phyloP scores from a whole-genome alignment of 2,797 vertebrate species.

The Anabas testudineus region DNA sequence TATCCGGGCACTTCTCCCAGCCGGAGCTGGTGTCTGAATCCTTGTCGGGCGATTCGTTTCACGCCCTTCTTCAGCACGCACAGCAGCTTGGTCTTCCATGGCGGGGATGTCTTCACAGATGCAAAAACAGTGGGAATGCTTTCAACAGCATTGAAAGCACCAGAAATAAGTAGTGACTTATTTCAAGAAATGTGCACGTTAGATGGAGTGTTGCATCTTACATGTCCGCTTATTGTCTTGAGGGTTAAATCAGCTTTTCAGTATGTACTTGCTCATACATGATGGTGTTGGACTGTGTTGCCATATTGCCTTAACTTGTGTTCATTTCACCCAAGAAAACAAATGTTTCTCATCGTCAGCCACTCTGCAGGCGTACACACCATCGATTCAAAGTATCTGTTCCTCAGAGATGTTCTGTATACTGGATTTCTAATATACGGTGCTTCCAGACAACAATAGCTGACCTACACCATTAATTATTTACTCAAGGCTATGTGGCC shows the following conservation, averaged over 20 bases:
- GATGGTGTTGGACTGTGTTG: neutral
- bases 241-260: neutral
- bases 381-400: neutral
- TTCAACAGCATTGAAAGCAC: conserved; percentile 85
- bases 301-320: neutral
- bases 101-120: conserved; percentile 72
- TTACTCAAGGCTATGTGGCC: conserved; percentile 24
- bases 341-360: neutral
- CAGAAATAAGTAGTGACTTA: conserved; percentile 87
- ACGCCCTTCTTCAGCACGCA: conserved; percentile 81
- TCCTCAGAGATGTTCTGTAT: conserved; percentile 7
- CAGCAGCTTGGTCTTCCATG: conserved; percentile 84
- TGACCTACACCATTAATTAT: conserved; percentile 24
- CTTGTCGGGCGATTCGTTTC: conserved; percentile 62
- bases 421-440: conserved; percentile 8
- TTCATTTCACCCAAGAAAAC: neutral
- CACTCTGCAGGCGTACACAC: neutral
- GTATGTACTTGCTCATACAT: neutral
- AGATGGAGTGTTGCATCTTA: conserved; percentile 44
- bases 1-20: conserved; percentile 79
- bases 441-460: conserved; percentile 21
- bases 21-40: conserved; percentile 74
- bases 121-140: conserved; percentile 81
- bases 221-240: conserved; percentile 4
- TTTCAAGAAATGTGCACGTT: conserved; percentile 73